Evolutionary conservation across 2,797 vertebrate species (phyloP).

Genomic region (Myoxocephalus aenaeus): DNA sequence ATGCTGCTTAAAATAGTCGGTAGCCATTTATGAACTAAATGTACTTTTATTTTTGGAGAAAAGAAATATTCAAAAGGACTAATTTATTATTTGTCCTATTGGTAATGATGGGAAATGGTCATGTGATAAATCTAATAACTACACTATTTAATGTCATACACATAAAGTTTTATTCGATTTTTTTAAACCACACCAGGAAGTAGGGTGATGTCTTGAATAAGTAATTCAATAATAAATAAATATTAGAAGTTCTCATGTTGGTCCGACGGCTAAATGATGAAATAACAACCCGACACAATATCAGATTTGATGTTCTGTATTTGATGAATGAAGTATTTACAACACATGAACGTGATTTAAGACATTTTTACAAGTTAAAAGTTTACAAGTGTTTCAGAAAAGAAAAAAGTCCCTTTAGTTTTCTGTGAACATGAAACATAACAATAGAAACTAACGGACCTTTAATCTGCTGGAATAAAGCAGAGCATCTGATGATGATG

Average conservation of each 20-base stretch:
- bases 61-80: too few relatives aligned
- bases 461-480: conserved; percentile 49
- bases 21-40: too few relatives aligned
- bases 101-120: neutral
- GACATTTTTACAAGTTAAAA: neutral
- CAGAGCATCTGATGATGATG: conserved; percentile 7
- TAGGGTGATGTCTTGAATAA: too few relatives aligned
- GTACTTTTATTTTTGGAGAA: too few relatives aligned
- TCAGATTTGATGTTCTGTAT: conserved; percentile 35
- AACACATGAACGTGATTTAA: conserved; percentile 37
- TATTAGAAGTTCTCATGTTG: too few relatives aligned
- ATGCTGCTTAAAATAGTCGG: too few relatives aligned
- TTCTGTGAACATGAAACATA: neutral
- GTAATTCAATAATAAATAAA: too few relatives aligned
- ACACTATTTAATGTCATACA: too few relatives aligned
- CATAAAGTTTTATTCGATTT: too few relatives aligned
- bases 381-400: conserved; percentile 6
- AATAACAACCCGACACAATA: conserved; percentile 38
- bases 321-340: conserved; percentile 28
- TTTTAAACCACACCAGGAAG: too few relatives aligned
- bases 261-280: neutral
- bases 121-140: too few relatives aligned
- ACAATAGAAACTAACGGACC: neutral
- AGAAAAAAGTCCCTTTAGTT: conserved; percentile 39
- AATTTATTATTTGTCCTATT: too few relatives aligned